A percentile compares a stretch with the other conserved stretches of the same genome.
phyloP scores from a whole-genome alignment of 1,140 invertebrate species.

The Drosophila sechellia region DNA sequence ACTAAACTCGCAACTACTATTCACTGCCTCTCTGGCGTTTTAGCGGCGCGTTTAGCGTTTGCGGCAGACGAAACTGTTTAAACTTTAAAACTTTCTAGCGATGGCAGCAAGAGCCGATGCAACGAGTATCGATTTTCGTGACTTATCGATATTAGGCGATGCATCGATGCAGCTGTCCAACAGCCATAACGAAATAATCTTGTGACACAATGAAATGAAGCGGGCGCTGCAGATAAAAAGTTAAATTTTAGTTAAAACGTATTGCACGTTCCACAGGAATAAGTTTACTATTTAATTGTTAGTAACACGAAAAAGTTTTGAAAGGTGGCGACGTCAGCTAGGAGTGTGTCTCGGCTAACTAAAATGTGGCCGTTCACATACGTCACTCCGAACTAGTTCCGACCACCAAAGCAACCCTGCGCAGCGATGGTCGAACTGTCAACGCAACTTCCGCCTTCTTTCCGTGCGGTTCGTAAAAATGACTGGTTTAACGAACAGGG shows the following conservation, averaged over 20 bases:
- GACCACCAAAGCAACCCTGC: constrained; percentile 57
- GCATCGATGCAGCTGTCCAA: too few species aligned
- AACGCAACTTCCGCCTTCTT: constrained; percentile 85
- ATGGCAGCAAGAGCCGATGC: too few species aligned
- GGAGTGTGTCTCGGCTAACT: not conserved
- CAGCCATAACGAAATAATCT: too few species aligned
- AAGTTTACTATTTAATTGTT: too few species aligned
- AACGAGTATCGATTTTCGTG: too few species aligned
- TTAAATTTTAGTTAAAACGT: too few species aligned
- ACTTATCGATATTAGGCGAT: too few species aligned
- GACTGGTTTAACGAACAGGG: constrained; percentile 88
- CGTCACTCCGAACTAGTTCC: constrained; percentile 1
- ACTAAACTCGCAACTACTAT: constrained; percentile 4
- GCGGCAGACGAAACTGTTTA: constrained; percentile 14
- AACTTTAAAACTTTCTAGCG: not conserved
- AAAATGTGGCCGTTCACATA: not conserved
- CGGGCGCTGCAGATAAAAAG: too few species aligned
- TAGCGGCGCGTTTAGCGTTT: constrained; percentile 1
- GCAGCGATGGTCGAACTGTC: constrained; percentile 60
- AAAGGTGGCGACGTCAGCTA: not conserved
- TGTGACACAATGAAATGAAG: too few species aligned
- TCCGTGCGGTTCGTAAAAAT: constrained; percentile 88
- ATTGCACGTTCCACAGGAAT: too few species aligned
- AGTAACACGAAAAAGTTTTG: not conserved
- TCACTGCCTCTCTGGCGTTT: constrained; percentile 1